Evolutionary conservation across 2,797 vertebrate species (phyloP).

Genomic region (Chaenodraco wilsoni): DNA sequence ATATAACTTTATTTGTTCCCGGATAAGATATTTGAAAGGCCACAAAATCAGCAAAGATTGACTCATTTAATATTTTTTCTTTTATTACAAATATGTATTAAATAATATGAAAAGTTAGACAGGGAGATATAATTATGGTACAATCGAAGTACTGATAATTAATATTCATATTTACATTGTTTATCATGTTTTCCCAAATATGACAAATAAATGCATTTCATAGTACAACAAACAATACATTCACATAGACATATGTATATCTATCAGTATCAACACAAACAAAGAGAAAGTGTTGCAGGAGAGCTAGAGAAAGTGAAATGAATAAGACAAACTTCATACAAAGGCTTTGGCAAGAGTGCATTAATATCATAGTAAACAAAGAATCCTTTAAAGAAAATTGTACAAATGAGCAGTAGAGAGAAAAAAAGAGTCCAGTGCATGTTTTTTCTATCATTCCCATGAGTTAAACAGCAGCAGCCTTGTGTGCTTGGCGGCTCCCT

Average conservation of each 20-base stretch:
- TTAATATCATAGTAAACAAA: slow-evolving; percentile 83
- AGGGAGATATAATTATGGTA: slow-evolving; percentile 72
- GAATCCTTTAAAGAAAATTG: slow-evolving; percentile 66
- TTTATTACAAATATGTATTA: slow-evolving; percentile 87
- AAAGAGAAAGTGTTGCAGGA: slow-evolving; percentile 51
- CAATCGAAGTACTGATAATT: slow-evolving; percentile 81
- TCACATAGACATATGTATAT: not conserved
- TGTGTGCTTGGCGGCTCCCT: slow-evolving; percentile 69
- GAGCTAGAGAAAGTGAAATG: slow-evolving; percentile 63
- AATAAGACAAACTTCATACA: slow-evolving; percentile 81
- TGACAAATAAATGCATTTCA: slow-evolving; percentile 79
- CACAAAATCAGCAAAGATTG: slow-evolving; percentile 16
- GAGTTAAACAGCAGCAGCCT: slow-evolving; percentile 75
- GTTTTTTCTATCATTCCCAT: slow-evolving; percentile 72
- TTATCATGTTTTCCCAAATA: slow-evolving; percentile 70
- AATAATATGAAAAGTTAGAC: slow-evolving; percentile 85
- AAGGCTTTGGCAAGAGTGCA: slow-evolving; percentile 88
- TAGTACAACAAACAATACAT: slow-evolving; percentile 75
- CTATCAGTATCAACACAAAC: slow-evolving; percentile 70
- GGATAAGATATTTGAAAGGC: slow-evolving; percentile 12
- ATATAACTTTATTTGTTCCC: slow-evolving; percentile 12
- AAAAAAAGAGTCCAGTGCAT: slow-evolving; percentile 85
- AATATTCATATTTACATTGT: slow-evolving; percentile 79
- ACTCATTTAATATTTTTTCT: slow-evolving; percentile 18
- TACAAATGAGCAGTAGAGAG: slow-evolving; percentile 79